These are phyloP conservation scores for Euthynnus affinis DNA, from an alignment of 2,797 vertebrate species.

Conservation along the genomic window DNA sequence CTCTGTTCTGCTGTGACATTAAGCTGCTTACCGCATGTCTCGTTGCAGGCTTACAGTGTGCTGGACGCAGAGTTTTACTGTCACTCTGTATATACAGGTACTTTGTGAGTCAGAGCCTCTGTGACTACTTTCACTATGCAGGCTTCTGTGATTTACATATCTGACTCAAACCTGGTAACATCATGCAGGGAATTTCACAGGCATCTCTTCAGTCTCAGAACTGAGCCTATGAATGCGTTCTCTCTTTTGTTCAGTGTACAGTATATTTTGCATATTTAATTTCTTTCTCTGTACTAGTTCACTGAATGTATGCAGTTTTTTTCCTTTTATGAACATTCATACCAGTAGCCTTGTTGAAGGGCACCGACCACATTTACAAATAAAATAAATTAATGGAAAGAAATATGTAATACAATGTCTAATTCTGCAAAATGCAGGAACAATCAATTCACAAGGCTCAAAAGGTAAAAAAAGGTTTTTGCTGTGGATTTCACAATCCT, in stretches of 20 bases:
- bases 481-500: background rate
- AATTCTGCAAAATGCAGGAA: background rate
- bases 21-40: slow-evolving; percentile 83
- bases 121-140: slow-evolving; percentile 39
- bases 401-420: background rate
- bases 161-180: slow-evolving; percentile 52
- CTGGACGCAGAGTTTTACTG: slow-evolving; percentile 76
- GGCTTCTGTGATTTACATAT: slow-evolving; percentile 51
- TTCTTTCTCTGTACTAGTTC: background rate
- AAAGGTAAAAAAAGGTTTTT: slow-evolving; percentile 4
- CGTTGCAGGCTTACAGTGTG: slow-evolving; percentile 74
- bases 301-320: background rate
- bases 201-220: slow-evolving; percentile 29
- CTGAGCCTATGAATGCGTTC: background rate
- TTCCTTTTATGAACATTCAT: background rate
- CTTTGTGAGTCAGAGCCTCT: slow-evolving; percentile 76
- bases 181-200: slow-evolving; percentile 48
- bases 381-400: background rate
- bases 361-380: background rate
- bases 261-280: background rate
- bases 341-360: background rate
- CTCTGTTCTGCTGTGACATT: slow-evolving; percentile 79
- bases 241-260: background rate
- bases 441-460: background rate
- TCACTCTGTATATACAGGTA: slow-evolving; percentile 81